Evolutionary conservation across 2,113 vertebrate genomes (phyloP).

Genomic region (Platysternon megacephalum): DNA sequence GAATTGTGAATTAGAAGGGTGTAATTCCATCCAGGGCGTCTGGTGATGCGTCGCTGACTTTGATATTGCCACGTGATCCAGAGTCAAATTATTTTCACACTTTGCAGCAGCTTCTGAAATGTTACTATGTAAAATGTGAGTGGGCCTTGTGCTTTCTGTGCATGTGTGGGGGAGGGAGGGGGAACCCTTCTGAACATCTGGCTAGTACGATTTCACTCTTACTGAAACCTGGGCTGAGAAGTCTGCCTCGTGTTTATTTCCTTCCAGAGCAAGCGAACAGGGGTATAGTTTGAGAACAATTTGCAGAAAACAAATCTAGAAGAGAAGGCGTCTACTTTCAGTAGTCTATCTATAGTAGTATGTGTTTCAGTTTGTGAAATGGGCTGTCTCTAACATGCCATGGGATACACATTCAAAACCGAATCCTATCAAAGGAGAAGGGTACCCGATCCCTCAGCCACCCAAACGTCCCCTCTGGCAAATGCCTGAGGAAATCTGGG

Average conservation of each 20-base stretch:
- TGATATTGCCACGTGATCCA: background rate
- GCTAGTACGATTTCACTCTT: background rate
- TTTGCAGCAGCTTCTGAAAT: background rate
- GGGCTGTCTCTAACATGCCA: background rate
- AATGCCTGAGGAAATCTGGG: background rate
- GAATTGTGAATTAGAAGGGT: background rate
- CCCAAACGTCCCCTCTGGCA: background rate
- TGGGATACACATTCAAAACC: background rate
- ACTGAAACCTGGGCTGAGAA: background rate
- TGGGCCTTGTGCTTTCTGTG: background rate
- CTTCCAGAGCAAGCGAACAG: constrained; percentile 15
- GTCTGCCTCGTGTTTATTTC: background rate
- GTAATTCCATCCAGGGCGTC: background rate
- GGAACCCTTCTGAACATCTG: constrained; percentile 39
- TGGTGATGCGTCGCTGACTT: background rate
- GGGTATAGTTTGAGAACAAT: constrained; percentile 5
- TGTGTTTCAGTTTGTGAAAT: constrained; percentile 27
- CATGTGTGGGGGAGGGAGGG: background rate
- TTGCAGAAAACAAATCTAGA: background rate
- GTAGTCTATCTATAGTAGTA: background rate
- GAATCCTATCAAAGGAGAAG: background rate
- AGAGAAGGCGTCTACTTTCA: background rate
- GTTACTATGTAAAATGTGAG: background rate
- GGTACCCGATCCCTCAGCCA: background rate
- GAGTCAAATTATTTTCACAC: background rate